phyloP scores from a whole-genome alignment of 2,888 invertebrate species.

The Elysia crispata region DNA sequence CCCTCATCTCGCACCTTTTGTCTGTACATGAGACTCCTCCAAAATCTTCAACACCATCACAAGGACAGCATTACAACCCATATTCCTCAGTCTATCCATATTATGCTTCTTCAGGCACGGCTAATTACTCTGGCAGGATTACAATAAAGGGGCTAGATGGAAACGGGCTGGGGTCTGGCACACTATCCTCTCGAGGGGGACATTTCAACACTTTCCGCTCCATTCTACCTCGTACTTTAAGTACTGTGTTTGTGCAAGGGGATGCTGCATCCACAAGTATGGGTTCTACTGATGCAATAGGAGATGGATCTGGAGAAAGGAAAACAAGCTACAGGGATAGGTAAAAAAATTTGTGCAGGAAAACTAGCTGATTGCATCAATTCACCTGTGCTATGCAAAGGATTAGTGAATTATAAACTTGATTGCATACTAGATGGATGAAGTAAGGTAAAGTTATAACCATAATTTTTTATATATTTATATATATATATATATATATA shows the following conservation, averaged over 20 bases:
- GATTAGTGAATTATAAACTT: too few relatives aligned
- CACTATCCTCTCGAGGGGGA: neutral
- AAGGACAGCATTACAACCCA: neutral
- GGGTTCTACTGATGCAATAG: constrained; percentile 26
- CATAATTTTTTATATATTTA: too few relatives aligned
- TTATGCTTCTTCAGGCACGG: neutral
- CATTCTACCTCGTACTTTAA: constrained; percentile 94
- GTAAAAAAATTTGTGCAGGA: too few relatives aligned
- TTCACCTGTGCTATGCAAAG: too few relatives aligned
- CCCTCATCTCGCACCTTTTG: constrained; percentile 84
- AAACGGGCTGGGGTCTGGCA: too few relatives aligned
- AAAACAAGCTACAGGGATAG: constrained; percentile 51
- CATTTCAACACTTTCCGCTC: constrained; percentile 82
- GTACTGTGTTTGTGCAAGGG: constrained; percentile 76
- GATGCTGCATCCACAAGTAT: constrained; percentile 53
- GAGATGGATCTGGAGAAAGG: constrained; percentile 31
- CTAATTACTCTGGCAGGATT: neutral
- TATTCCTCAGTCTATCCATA: neutral
- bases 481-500: too few relatives aligned
- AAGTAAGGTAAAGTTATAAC: too few relatives aligned
- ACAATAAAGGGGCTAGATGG: too few relatives aligned
- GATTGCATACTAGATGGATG: too few relatives aligned
- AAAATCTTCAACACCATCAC: constrained; percentile 31
- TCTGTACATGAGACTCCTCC: constrained; percentile 44
- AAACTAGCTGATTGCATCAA: too few relatives aligned